Percentiles rank a stretch among this genome's conserved stretches.
Conservation (phyloP, 2,113 vertebrate species). For the Salvelinus fontinalis region DNA sequence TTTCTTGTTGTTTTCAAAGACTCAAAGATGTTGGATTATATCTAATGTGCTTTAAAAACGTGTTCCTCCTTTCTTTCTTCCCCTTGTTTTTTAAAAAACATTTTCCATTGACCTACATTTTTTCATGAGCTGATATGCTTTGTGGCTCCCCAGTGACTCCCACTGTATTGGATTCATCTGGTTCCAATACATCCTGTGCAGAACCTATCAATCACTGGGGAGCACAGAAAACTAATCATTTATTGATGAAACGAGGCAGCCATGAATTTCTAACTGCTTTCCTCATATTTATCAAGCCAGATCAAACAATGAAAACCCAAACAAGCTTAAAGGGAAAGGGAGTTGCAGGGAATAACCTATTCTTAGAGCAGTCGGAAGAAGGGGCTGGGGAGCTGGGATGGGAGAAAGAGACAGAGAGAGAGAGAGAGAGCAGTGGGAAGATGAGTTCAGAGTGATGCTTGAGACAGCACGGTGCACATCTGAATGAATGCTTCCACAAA, state of each 20-base stretch:
- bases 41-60: slow-evolving; percentile 29
- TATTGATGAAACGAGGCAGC: slow-evolving; percentile 79
- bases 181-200: slow-evolving; percentile 75
- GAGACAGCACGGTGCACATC: slow-evolving; percentile 73
- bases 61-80: slow-evolving; percentile 45
- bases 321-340: slow-evolving; percentile 74
- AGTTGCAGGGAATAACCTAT: slow-evolving; percentile 73
- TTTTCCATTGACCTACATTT: slow-evolving; percentile 77
- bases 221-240: slow-evolving; percentile 80
- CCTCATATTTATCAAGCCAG: slow-evolving; percentile 81
- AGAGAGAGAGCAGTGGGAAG: slow-evolving; percentile 41
- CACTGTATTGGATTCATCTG: slow-evolving; percentile 79
- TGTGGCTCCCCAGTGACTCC: slow-evolving; percentile 69
- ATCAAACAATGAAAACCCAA: slow-evolving; percentile 83
- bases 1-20: slow-evolving; percentile 40
- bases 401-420: slow-evolving; percentile 26
- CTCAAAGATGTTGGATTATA: slow-evolving; percentile 33
- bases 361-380: slow-evolving; percentile 64
- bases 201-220: slow-evolving; percentile 80
- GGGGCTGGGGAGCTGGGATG: slow-evolving; percentile 40
- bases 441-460: slow-evolving; percentile 69
- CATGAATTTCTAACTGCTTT: slow-evolving; percentile 79
- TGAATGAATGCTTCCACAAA: slow-evolving; percentile 78
- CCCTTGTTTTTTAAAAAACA: slow-evolving; percentile 35
- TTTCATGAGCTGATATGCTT: slow-evolving; percentile 76